Base-by-base conservation (phyloP, 2,113 vertebrate species). In the Ceyx cyanopectus region DNA sequence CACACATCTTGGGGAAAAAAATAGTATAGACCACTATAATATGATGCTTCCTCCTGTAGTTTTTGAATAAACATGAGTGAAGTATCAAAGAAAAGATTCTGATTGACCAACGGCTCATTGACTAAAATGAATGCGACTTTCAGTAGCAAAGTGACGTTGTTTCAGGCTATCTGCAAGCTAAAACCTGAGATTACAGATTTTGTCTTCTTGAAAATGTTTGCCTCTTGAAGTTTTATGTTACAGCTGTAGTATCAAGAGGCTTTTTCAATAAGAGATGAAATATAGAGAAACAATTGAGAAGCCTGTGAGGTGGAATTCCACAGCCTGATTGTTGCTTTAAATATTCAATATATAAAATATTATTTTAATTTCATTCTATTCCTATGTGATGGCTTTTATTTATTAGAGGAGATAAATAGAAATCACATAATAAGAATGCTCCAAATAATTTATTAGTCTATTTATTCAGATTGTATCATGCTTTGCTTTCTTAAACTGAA, bases 281-380 rank as follows among this genome's bases (percentile, higher is more conserved):
- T 16, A 46, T 2, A 50, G 19, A 4, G 5, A 92, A 40, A 30
- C 53, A 61, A 12, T 24, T 67, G 51, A 75, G 43, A 91, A 67
- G 26, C 63, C 45, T 92, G 12, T 1, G 1, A 90, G 32, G 22
- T 48, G 62, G 60, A 74, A 83, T 74, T 83, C 67, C 13, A 48
- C 23, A 40, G 32, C 40, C 75, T 82, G 9, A 6, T 63, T 29
- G n/a, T 80, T 80, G 45, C 34, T 87, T 94, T 63, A 70, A 63
- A 40, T 43, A 70, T 85, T 95, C 48, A 69, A 10, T 67, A 63
- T 43, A n/a, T 80, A 88, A 89, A 87, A 74, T 69, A 62, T 23
- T 89, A 54, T 57, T 85, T 92, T 62, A 76, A 83, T 85, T 92
- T 82, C 3, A 27, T 83, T 94, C 19, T 9, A 34, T 83, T 90